Base-by-base conservation (phyloP, 2,797 vertebrate species). In the Tapera naevia region DNA sequence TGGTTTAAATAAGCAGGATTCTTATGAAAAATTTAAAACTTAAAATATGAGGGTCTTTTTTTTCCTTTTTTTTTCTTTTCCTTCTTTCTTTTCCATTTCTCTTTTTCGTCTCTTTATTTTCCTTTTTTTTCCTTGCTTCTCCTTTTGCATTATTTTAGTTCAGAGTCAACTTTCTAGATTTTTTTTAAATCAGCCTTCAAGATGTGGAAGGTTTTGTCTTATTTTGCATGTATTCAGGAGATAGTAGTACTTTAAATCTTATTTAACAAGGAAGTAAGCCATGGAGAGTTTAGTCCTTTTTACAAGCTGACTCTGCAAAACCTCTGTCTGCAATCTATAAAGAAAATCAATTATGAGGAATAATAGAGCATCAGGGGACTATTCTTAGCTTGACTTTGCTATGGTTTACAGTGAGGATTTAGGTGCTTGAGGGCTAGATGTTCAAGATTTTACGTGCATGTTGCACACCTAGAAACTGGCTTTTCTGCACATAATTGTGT, bases 1-100 rank as follows among this genome's bases (percentile, higher is more conserved):
- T 96, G 90, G 57, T 94, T 96, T 97, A 91, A 94, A 96, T 94
- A 94, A 93, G 66, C 7, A 79, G 24, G 18, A 74, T 75, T 95
- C 41, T 87, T 75, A 54, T 9, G 27, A 11, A 72, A 85, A 86
- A 86, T 61, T 13, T 73, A 65, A 87, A 80, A 19, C 35, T 91
- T 85, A 84, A 84, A 65, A 75, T 79, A 61, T 23, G 22, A 7
- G 4, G 23, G 65, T 53, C 21, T n/a, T 35, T 28, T 15, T 16
- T 37, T 13, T 33, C 11, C 8, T 45, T 24, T 41, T 48, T 30
- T 7, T 19, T 19, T n/a, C 32, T 9, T 15, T 4, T 1, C 5
- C 24, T 37, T 39, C 0, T 9, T 13, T 50, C 54, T 46, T 10
- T 27, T 21, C 22, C 22, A n/a, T n/a, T n/a, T n/a, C n/a, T n/a